Conservation (phyloP, 2,113 vertebrate species). For the Nerophis lumbriciformis region DNA sequence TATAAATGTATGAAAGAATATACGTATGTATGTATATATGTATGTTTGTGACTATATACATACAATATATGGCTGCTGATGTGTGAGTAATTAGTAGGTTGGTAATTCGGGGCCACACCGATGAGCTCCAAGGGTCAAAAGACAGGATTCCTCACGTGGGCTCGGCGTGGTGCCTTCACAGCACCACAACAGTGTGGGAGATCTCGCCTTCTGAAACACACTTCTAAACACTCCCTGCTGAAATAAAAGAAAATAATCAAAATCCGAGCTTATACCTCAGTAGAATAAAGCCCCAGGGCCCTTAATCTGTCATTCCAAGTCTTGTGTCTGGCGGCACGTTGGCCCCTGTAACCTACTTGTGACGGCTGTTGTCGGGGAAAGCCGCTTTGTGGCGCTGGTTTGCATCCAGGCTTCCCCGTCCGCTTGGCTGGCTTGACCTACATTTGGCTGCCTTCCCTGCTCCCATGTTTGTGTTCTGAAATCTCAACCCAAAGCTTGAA, state of each 20-base stretch:
- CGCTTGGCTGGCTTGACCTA: conserved; percentile 64
- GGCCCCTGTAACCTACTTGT: conserved; percentile 59
- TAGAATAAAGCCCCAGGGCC: conserved; percentile 62
- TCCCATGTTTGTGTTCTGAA: conserved; percentile 20
- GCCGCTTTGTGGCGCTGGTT: conserved; percentile 64
- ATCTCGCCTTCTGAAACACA: conserved; percentile 51
- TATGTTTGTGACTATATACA: no score
- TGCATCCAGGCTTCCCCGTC: conserved; percentile 47
- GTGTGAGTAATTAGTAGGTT: conserved; percentile 28
- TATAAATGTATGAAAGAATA: no score
- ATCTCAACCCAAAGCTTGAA: not conserved
- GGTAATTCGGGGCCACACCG: conserved; percentile 38
- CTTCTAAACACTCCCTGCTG: conserved; percentile 47
- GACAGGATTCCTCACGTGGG: conserved; percentile 45
- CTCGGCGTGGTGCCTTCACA: conserved; percentile 35
- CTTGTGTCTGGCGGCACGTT: conserved; percentile 43
- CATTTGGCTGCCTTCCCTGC: conserved; percentile 55
- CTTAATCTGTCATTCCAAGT: conserved; percentile 63
- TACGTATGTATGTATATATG: no score
- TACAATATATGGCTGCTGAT: conserved; percentile 16
- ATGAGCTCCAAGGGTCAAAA: conserved; percentile 54
- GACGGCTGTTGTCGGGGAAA: conserved; percentile 60
- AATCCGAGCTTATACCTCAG: conserved; percentile 60
- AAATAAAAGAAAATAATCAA: conserved; percentile 53
- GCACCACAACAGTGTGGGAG: conserved; percentile 39